Percentiles rank a stretch among this genome's conserved stretches.
Evolutionary conservation across 2,888 invertebrate species (phyloP).

Genomic region (Eulithis prunata): DNA sequence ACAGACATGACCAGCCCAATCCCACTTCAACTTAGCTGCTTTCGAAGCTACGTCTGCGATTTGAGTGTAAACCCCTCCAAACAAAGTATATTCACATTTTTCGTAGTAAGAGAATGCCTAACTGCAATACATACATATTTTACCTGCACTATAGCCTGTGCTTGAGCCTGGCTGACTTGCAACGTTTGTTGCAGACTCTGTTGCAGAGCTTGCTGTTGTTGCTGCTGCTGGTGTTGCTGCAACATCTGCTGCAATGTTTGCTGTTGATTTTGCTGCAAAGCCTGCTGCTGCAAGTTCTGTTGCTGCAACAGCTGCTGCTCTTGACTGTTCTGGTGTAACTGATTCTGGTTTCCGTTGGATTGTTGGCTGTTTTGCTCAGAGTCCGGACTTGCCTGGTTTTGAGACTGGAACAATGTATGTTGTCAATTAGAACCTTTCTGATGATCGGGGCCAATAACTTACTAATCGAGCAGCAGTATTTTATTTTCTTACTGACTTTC

Average conservation of each 20-base stretch:
- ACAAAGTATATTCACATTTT: no score
- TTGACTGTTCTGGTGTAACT: conserved; percentile 75
- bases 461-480: no score
- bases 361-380: conserved; percentile 77
- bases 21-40: no score
- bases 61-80: no score
- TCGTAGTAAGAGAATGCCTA: no score
- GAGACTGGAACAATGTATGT: conserved; percentile 72
- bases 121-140: conserved; percentile 6
- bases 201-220: conserved; percentile 58
- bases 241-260: conserved; percentile 58
- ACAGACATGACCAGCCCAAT: no score
- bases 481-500: no score
- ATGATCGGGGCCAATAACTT: no score
- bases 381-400: conserved; percentile 78
- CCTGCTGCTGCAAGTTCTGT: conserved; percentile 77
- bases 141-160: conserved; percentile 72
- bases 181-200: conserved; percentile 60
- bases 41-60: no score
- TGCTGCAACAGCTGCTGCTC: conserved; percentile 74
- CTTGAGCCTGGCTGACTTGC: conserved; percentile 78
- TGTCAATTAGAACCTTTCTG: background rate
- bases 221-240: conserved; percentile 64
- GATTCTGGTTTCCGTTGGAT: conserved; percentile 75
- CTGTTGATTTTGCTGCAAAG: conserved; percentile 57